Percentiles rank a stretch among this genome's conserved stretches.
These are phyloP conservation scores for Eupithecia tripunctaria DNA, from an alignment of 2,888 invertebrate genomes.

Conservation along the genomic window DNA sequence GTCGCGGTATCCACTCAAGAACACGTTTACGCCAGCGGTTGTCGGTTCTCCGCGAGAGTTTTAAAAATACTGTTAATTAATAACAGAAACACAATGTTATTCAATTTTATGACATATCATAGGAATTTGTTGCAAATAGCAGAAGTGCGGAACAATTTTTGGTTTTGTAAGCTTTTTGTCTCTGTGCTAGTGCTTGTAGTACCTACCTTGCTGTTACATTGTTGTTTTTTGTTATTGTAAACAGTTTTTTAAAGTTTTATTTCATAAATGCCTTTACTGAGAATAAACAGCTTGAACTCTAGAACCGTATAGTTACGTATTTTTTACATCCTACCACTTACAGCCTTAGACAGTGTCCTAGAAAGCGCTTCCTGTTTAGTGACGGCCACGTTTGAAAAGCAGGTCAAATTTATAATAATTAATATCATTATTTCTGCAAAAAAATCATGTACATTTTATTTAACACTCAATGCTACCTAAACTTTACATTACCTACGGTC, in stretches of 20 bases:
- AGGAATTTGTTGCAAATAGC: not conserved
- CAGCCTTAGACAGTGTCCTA: constrained; percentile 13
- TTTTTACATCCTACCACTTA: not conserved
- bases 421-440: not conserved
- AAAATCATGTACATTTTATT: not conserved
- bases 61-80: too few relatives aligned
- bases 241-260: not conserved
- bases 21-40: too few relatives aligned
- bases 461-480: too few relatives aligned
- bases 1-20: too few relatives aligned
- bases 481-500: not conserved
- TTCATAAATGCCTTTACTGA: not conserved
- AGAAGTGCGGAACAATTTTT: not conserved
- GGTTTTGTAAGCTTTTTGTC: too few relatives aligned
- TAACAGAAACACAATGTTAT: too few relatives aligned
- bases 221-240: not conserved
- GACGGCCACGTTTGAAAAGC: not conserved
- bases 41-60: too few relatives aligned
- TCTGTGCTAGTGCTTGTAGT: too few relatives aligned
- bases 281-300: not conserved
- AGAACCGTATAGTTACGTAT: not conserved
- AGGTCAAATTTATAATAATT: not conserved
- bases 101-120: not conserved
- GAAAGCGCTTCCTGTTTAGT: constrained; percentile 19
- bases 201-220: not conserved